Conservation (phyloP, 2,888 invertebrate genomes). For the Micoletzkya japonica region DNA sequence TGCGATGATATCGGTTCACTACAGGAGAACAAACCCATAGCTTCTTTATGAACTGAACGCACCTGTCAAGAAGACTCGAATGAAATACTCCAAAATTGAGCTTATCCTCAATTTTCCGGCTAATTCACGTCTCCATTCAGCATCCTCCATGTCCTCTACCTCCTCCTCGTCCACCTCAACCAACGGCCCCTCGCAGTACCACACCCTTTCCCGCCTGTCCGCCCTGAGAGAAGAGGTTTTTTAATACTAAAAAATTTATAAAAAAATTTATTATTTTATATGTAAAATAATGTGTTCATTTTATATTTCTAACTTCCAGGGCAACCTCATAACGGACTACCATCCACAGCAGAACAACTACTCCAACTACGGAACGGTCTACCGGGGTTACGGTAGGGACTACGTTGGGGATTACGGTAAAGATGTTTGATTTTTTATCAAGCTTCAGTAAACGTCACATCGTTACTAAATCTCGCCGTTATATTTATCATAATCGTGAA, state of each 20-base stretch:
- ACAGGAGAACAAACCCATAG: no score
- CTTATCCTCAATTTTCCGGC: no score
- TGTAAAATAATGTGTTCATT: not conserved
- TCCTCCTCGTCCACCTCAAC: slow-evolving; percentile 7
- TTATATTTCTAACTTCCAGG: not conserved
- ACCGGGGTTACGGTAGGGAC: not conserved
- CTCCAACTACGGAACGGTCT: slow-evolving; percentile 12
- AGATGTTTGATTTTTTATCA: not conserved
- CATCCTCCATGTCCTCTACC: slow-evolving; percentile 2
- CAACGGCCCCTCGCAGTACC: not conserved
- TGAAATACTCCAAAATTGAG: no score
- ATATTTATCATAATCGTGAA: no score
- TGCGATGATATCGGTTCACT: no score
- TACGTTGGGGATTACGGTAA: no score
- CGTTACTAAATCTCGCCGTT: no score
- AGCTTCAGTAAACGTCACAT: not conserved
- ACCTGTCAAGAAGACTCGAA: no score
- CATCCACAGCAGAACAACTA: slow-evolving; percentile 1
- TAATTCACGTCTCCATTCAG: no score
- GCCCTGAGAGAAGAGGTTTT: slow-evolving; percentile 20
- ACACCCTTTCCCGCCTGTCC: slow-evolving; percentile 6
- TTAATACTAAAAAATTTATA: not conserved
- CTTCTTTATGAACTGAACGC: no score
- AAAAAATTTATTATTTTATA: not conserved
- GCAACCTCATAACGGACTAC: slow-evolving; percentile 1